Evolutionary conservation across 2,888 invertebrate genomes (phyloP).

Genomic region (Drosophila emarginata): DNA sequence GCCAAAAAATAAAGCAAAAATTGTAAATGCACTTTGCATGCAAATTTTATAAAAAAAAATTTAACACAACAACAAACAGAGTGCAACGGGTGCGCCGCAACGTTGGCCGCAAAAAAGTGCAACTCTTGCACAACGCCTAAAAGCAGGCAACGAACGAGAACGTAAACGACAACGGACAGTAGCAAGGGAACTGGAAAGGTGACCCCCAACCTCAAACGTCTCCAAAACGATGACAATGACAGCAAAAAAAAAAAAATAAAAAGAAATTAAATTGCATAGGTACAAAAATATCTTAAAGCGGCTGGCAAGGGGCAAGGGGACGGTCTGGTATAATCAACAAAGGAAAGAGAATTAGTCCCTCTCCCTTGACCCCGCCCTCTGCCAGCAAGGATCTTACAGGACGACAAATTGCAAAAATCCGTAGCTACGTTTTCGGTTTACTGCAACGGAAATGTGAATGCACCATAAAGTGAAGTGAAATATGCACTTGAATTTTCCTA

Average conservation of each 20-base stretch:
- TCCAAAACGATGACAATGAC: constrained; percentile 74
- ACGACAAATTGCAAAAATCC: constrained; percentile 62
- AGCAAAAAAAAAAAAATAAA: constrained; percentile 32
- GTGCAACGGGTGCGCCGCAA: constrained; percentile 34
- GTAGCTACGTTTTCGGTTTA: constrained; percentile 46
- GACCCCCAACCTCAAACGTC: constrained; percentile 23
- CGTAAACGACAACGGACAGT: constrained; percentile 13
- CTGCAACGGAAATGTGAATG: constrained; percentile 78
- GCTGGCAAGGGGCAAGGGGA: constrained; percentile 8
- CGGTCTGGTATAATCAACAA: constrained; percentile 46
- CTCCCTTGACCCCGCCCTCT: neutral
- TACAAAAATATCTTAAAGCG: constrained; percentile 56
- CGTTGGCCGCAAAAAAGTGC: constrained; percentile 60
- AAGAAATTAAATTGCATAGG: constrained; percentile 52
- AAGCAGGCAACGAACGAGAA: constrained; percentile 39
- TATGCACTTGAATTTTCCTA: constrained; percentile 78
- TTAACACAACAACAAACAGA: constrained; percentile 64
- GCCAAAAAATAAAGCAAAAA: constrained; percentile 28
- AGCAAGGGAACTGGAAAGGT: neutral
- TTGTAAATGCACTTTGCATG: constrained; percentile 72
- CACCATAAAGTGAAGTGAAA: constrained; percentile 78
- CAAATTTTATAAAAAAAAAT: constrained; percentile 78
- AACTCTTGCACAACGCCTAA: constrained; percentile 69
- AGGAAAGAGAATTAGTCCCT: constrained; percentile 16
- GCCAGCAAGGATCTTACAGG: neutral